Conservation (phyloP, 1,140 invertebrate genomes). For the Caerostris darwini region DNA sequence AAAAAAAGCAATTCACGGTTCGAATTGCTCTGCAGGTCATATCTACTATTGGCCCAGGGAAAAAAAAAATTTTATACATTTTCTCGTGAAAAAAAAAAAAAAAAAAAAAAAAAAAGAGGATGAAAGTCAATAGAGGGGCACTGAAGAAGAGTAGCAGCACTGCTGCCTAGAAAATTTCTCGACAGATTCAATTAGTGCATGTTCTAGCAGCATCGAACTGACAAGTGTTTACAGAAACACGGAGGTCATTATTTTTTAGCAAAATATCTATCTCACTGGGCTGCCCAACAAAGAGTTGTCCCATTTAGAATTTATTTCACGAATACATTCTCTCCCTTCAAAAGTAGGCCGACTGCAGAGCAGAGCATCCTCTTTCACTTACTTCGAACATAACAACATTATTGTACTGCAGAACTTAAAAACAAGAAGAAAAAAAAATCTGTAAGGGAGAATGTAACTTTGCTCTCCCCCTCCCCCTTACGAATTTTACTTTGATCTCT, state of each 20-base stretch:
- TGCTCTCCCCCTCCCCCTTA: not conserved
- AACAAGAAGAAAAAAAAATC: not conserved
- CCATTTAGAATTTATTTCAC: conserved; percentile 55
- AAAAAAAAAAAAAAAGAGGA: not conserved
- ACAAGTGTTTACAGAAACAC: conserved; percentile 43
- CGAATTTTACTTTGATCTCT: conserved; percentile 52
- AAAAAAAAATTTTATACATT: conserved; percentile 9
- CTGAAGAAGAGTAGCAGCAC: conserved; percentile 1
- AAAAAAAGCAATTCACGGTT: not conserved
- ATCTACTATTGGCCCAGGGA: too few relatives aligned
- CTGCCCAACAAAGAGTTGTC: conserved; percentile 34
- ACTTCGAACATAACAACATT: conserved; percentile 24
- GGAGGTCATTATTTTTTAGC: conserved; percentile 62
- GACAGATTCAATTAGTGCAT: conserved; percentile 36
- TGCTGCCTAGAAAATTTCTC: not conserved
- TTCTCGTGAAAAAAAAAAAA: not conserved
- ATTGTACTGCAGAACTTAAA: conserved; percentile 54
- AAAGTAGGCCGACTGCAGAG: conserved; percentile 72
- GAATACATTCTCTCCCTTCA: conserved; percentile 32
- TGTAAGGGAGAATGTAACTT: conserved; percentile 11
- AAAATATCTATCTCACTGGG: conserved; percentile 43
- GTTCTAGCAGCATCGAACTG: conserved; percentile 15
- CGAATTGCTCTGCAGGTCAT: not conserved
- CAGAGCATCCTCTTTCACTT: conserved; percentile 57
- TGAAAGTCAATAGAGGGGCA: not conserved